Evolutionary conservation across 1,140 invertebrate genomes (phyloP), one percentile per base, ranked within the genome.

Genomic region (Dinothrombium tinctorium): DNA sequence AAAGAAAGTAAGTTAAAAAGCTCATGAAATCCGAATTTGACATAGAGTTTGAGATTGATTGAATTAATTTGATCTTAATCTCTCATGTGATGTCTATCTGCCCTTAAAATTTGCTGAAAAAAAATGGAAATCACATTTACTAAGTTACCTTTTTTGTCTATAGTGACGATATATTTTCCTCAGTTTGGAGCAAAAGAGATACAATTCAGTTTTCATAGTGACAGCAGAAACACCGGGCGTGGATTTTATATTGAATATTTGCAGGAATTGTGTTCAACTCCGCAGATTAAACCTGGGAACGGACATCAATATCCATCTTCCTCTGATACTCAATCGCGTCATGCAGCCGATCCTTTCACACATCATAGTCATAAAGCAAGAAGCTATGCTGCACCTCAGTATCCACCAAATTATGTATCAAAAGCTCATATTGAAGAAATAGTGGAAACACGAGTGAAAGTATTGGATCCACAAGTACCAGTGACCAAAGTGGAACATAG

Each of bases 331-430:
- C 36, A 21, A n/a, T 36, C 45, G 24, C 46, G 24, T 4, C 11
- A 22, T 5, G 23, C 42, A 17, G 17, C 32, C 9, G 24, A 26
- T 21, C 21, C 24, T 8, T 20, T 23, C 15, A 25, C 33, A 33
- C 22, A 17, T 33, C 25, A 33, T 17, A 11, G 40, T 39, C 22
- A 25, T n/a, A n/a, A 15, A 23, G 14, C 15, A 29, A 14, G 29
- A 41, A 41, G 38, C 39, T 7, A 31, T 35, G 33, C 47, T 41
- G 29, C 41, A 5, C 37, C 41, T 3, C 33, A 33, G 3, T 50
- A 50, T 37, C 49, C 49, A 19, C 11, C 38, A 24, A 44, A 42
- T 25, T 49, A 50, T 41, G 45, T 50, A 11, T 31, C 44, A 12
- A 44, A 36, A 12, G 33, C 33, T 21, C 12, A n/a, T 11, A 36